Percentiles rank a stretch among this genome's conserved stretches.
Conservation (phyloP, 2,888 invertebrate genomes). For the Lapara coniferarum region DNA sequence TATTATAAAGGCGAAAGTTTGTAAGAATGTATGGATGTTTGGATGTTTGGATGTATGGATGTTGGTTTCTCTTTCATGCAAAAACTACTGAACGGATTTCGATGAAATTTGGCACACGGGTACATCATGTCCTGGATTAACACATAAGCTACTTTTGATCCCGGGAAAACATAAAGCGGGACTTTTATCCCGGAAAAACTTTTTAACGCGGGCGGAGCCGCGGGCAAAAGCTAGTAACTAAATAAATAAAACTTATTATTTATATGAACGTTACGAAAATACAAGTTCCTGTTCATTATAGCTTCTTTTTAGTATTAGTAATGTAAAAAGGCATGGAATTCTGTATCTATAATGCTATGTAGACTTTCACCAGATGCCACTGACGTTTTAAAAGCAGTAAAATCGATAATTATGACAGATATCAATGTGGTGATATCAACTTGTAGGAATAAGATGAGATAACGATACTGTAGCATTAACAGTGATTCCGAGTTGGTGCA, state of each 20-base stretch:
- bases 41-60: no score
- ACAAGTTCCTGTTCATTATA: background rate
- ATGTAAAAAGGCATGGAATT: conserved; percentile 20
- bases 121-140: no score
- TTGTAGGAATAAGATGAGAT: background rate
- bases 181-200: no score
- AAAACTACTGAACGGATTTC: no score
- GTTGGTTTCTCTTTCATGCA: no score
- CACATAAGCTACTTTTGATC: no score
- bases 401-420: background rate
- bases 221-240: no score
- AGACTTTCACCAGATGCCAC: conserved; percentile 17
- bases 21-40: no score
- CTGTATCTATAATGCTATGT: conserved; percentile 7
- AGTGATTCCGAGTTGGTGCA: conserved; percentile 12
- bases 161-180: no score
- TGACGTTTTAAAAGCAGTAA: background rate
- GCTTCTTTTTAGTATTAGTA: background rate
- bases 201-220: no score
- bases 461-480: background rate
- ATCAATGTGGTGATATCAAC: background rate
- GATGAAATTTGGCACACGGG: no score
- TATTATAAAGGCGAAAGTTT: no score
- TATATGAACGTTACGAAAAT: conserved; percentile 4
- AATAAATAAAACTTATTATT: conserved; percentile 9